Conservation (phyloP, 2,797 vertebrate genomes). For the Carcharodon carcharias region DNA sequence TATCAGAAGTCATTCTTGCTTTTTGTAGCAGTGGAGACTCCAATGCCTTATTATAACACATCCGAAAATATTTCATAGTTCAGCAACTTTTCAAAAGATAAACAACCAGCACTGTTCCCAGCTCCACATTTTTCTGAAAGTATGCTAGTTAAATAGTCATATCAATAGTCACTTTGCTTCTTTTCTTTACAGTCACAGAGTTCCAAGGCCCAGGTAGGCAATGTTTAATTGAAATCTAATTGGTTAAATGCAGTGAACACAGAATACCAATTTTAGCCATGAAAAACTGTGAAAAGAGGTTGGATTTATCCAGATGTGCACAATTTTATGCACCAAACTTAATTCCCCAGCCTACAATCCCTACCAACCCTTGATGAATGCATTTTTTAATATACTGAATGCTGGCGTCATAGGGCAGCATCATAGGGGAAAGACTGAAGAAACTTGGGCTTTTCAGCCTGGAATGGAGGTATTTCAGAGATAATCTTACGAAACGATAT, state of each 20-base stretch:
- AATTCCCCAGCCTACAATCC: neutral
- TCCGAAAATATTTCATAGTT: too few relatives aligned
- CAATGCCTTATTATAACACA: too few relatives aligned
- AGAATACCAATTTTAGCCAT: neutral
- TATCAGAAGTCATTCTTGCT: too few relatives aligned
- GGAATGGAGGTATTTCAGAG: neutral
- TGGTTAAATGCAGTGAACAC: neutral
- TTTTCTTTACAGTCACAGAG: too few relatives aligned
- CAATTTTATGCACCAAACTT: neutral
- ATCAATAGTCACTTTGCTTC: too few relatives aligned
- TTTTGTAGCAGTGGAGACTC: too few relatives aligned
- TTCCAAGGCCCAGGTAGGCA: neutral
- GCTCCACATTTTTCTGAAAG: too few relatives aligned
- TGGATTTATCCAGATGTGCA: neutral
- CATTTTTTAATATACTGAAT: neutral
- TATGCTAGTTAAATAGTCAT: too few relatives aligned
- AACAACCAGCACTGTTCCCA: too few relatives aligned
- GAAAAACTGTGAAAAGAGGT: neutral
- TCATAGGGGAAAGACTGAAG: neutral
- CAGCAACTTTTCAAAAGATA: too few relatives aligned
- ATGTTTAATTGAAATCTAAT: neutral
- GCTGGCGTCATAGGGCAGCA: too few relatives aligned
- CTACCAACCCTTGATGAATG: too few relatives aligned
- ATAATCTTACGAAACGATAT: neutral
- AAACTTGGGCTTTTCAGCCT: neutral